Evolutionary conservation across 2,113 vertebrate species (phyloP), one percentile per base, ranked within the genome.

Genomic region (Mustela lutreola): DNA sequence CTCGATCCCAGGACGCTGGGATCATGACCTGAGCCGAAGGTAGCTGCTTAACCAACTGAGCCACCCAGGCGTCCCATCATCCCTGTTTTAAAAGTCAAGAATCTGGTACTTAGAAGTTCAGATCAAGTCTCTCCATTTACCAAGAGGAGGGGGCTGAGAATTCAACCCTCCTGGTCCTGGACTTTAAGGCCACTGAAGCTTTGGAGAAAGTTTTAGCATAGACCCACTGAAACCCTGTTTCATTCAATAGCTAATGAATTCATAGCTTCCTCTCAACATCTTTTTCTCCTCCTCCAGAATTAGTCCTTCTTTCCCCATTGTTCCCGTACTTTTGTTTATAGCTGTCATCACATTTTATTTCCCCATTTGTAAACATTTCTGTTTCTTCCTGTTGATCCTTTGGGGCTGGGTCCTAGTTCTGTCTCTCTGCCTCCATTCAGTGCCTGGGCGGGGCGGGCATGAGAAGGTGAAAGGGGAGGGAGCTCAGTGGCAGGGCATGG

Each of bases 211-310:
- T 94, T 92, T 95, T 36, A 39, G 83, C 58, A 82, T 0, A 60
- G 28, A 53, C 36, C 1, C 33, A 62, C 11, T 48, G 36, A 80
- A 88, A 91, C 7, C 11, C 45, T 42, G 48, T 85, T 95, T 94
- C 12, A 65, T 89, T 95, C 48, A 53, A 45, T 36, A 50, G 70
- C 42, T 83, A 92, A 91, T 88, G 76, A 96, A 84, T 80, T 87
- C 90, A 81, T 22, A 75, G 50, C 5, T 10, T 80, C 45, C 82
- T 82, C 39, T 91, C 58, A 48, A 89, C 84, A 84, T 50, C 60
- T 70, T 65, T 50, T 65, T 94, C n/a, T 63, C 50, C n/a, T 91
- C 75, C 26, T 92, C 36, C 48, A 85, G 91, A 94, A 97, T 94
- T 39, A 85, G 71, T 67, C 71, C 93, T 91, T 76, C 48, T 91